Percentiles rank a stretch among this genome's conserved stretches.
Conservation (phyloP, 2,888 invertebrate genomes). For the Luperina nickerlii region DNA sequence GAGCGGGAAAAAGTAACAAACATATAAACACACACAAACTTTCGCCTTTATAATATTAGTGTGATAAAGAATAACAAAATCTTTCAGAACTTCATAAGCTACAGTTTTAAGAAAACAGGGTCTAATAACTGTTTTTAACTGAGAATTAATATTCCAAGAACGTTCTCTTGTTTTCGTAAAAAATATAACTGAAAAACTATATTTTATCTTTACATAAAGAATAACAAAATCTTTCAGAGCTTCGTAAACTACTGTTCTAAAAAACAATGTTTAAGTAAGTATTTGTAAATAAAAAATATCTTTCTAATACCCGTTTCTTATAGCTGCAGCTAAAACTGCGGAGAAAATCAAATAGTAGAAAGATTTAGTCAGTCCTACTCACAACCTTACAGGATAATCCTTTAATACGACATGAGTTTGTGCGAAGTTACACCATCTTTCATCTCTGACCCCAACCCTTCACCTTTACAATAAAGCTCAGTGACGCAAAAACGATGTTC, state of each 20-base stretch:
- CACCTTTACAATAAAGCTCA: background rate
- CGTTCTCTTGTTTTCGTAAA: no score
- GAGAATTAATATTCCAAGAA: background rate
- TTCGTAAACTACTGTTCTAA: background rate
- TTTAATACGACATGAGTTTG: background rate
- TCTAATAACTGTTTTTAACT: background rate
- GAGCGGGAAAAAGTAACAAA: no score
- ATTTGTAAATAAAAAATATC: background rate
- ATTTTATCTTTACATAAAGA: background rate
- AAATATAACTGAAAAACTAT: background rate
- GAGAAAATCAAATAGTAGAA: background rate
- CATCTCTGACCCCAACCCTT: conserved; percentile 3
- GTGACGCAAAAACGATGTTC: background rate
- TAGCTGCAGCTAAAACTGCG: background rate
- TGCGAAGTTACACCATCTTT: background rate
- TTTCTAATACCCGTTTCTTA: background rate
- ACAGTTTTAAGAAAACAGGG: no score
- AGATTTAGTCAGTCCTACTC: background rate
- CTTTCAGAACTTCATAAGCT: background rate
- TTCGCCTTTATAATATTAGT: no score
- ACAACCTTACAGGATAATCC: background rate
- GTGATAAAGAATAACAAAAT: no score
- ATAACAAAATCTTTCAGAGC: no score
- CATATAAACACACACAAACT: no score
- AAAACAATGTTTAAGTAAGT: background rate